These are phyloP conservation scores for Nycteola revayana DNA, from an alignment of 2,888 invertebrate genomes.

Conservation along the genomic window DNA sequence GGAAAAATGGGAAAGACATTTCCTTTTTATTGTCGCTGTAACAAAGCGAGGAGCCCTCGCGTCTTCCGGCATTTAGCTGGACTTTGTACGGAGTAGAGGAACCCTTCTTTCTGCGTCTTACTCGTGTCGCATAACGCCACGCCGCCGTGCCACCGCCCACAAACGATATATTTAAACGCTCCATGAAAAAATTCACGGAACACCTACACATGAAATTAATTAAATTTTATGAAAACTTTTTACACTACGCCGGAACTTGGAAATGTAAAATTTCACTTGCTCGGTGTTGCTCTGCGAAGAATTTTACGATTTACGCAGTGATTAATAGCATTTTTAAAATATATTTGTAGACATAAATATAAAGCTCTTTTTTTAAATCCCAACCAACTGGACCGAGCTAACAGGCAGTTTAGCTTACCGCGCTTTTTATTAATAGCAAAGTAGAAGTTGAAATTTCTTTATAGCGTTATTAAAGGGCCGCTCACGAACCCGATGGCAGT, in stretches of 20 bases:
- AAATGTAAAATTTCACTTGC: conserved; percentile 34
- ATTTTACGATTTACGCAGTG: conserved; percentile 37
- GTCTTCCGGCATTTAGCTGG: conserved; percentile 64
- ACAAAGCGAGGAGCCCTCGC: conserved; percentile 60
- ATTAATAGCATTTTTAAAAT: conserved; percentile 30
- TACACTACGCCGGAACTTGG: conserved; percentile 35
- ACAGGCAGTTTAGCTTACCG: conserved; percentile 7
- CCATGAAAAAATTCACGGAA: conserved; percentile 32
- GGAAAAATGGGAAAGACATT: conserved; percentile 59
- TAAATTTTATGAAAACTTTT: conserved; percentile 44
- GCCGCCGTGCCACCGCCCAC: conserved; percentile 1
- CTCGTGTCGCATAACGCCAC: neutral
- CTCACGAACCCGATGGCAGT: conserved; percentile 15
- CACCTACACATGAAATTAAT: conserved; percentile 42
- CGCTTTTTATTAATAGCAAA: conserved; percentile 24
- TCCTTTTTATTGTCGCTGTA: conserved; percentile 58
- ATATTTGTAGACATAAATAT: conserved; percentile 8
- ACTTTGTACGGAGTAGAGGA: conserved; percentile 43
- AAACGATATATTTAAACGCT: conserved; percentile 30
- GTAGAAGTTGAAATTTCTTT: conserved; percentile 17
- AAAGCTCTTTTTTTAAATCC: conserved; percentile 13
- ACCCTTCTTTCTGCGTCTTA: conserved; percentile 13
- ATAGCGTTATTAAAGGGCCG: conserved; percentile 16
- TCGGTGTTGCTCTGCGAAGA: conserved; percentile 32
- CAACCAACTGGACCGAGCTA: neutral